A percentile compares a stretch with the other conserved stretches of the same genome.
These are phyloP conservation scores for Bolborhynchus lineola DNA, from an alignment of 2,113 vertebrate species.

Conservation along the genomic window DNA sequence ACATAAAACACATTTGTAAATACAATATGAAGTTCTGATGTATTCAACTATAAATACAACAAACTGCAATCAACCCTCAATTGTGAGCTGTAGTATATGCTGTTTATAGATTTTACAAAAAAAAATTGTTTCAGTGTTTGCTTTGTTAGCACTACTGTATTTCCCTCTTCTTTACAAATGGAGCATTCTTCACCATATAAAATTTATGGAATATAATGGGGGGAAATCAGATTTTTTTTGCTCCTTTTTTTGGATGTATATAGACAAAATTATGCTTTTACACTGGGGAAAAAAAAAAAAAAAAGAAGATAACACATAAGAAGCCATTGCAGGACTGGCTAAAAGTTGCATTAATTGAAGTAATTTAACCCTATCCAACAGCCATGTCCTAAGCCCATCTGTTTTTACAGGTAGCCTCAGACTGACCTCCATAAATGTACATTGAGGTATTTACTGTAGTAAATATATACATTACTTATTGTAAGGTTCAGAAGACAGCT, in stretches of 20 bases:
- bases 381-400: not conserved
- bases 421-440: not conserved
- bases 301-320: not conserved
- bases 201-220: not conserved
- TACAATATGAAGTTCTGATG: not conserved
- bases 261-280: not conserved
- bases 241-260: not conserved
- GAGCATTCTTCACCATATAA: not conserved
- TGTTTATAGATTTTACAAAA: not conserved
- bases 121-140: not conserved
- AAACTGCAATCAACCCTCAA: not conserved
- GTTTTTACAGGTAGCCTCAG: not conserved
- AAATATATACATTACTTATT: not conserved
- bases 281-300: not conserved
- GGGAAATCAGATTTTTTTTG: not conserved
- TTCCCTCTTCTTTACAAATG: not conserved
- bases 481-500: not conserved
- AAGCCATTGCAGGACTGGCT: not conserved
- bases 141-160: not conserved
- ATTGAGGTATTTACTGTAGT: not conserved
- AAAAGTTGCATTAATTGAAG: not conserved
- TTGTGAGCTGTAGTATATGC: not conserved
- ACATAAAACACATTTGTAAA: not conserved
- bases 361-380: not conserved
- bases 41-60: not conserved